phyloP scores from a whole-genome alignment of 2,888 invertebrate species.

The Cheilosia variabilis region DNA sequence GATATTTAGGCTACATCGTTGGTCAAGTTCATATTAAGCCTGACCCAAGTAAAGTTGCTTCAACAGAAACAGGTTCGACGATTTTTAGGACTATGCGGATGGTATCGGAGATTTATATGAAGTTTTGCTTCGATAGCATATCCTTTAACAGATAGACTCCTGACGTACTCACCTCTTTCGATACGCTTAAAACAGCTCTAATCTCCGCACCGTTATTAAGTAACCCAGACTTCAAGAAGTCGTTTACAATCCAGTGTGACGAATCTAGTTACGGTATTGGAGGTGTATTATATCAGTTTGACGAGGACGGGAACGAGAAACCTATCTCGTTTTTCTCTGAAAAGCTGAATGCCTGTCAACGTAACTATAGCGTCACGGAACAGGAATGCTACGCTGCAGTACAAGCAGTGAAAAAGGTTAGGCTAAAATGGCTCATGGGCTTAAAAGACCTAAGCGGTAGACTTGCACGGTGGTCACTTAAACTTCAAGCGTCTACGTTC shows the following conservation, averaged over 20 bases:
- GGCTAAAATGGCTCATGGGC: too few species aligned
- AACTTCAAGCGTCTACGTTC: too few species aligned
- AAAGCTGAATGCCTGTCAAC: neutral
- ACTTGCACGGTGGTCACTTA: too few species aligned
- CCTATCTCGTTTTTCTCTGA: neutral
- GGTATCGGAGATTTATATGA: constrained; percentile 5
- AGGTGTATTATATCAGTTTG: neutral
- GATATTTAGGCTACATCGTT: neutral
- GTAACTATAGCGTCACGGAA: neutral
- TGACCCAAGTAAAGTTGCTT: neutral
- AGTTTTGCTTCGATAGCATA: neutral
- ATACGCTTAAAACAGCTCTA: too few species aligned
- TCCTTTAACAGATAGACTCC: neutral
- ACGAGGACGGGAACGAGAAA: neutral
- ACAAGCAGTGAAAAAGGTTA: neutral
- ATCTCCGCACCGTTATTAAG: too few species aligned
- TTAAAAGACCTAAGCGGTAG: too few species aligned
- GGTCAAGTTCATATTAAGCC: neutral
- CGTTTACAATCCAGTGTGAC: too few species aligned
- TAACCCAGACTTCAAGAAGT: too few species aligned
- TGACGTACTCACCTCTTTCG: neutral
- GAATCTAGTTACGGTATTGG: neutral
- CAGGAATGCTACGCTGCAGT: neutral
- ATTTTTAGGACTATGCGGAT: constrained; percentile 5
- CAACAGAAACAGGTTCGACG: neutral